phyloP scores from a whole-genome alignment of 2,888 invertebrate genomes.

The Platerodrilus igneus region DNA sequence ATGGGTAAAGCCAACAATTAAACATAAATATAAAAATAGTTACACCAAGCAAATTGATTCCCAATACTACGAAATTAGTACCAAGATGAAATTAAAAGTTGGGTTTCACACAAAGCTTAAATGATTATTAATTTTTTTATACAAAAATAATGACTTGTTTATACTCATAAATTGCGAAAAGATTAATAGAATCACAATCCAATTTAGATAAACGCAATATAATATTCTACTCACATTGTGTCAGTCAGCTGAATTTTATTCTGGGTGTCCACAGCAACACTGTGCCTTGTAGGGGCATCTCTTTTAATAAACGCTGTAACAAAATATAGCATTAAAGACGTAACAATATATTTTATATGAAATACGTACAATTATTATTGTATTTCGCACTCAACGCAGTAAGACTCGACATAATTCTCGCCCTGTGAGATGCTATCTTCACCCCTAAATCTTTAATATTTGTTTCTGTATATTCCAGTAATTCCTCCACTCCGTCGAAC shows the following conservation, averaged over 20 bases:
- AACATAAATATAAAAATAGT: too few relatives aligned
- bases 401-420: slow-evolving; percentile 60
- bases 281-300: slow-evolving; percentile 41
- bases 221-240: slow-evolving; percentile 45
- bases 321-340: slow-evolving; percentile 15
- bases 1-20: too few relatives aligned
- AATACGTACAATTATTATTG: slow-evolving; percentile 45
- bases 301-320: slow-evolving; percentile 15
- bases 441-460: slow-evolving; percentile 60
- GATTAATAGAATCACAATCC: too few relatives aligned
- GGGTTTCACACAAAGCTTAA: too few relatives aligned
- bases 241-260: slow-evolving; percentile 39
- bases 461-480: slow-evolving; percentile 54
- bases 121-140: too few relatives aligned
- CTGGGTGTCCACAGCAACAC: slow-evolving; percentile 48
- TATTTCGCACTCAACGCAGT: slow-evolving; percentile 60
- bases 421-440: slow-evolving; percentile 59
- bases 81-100: too few relatives aligned
- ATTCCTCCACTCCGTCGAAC: slow-evolving; percentile 56
- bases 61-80: too few relatives aligned
- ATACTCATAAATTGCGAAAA: too few relatives aligned
- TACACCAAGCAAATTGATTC: too few relatives aligned
- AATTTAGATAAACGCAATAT: too few relatives aligned
- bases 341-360: too few relatives aligned
- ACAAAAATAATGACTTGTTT: too few relatives aligned